Conservation (phyloP, 2,888 invertebrate species). For the Meganola albula region DNA sequence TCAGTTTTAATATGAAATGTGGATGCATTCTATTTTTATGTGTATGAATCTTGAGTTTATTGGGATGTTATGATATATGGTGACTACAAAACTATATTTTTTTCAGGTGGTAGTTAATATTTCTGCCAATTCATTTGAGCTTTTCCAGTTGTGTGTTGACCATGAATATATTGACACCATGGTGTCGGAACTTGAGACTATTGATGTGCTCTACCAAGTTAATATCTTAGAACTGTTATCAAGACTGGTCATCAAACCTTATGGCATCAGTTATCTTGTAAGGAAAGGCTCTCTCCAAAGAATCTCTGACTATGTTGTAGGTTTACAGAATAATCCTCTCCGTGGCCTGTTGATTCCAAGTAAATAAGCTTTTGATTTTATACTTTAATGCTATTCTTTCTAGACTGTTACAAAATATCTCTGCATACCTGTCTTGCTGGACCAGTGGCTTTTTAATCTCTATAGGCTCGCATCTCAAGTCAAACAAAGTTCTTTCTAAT, state of each 20-base stretch:
- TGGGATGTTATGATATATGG: no score
- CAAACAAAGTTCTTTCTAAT: no score
- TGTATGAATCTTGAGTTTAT: no score
- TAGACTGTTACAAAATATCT: no score
- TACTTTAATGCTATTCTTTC: no score
- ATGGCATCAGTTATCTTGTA: constrained; percentile 86
- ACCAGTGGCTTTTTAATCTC: no score
- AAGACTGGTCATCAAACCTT: constrained; percentile 81
- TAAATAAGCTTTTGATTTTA: no score
- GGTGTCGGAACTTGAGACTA: constrained; percentile 80
- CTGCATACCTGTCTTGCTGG: no score
- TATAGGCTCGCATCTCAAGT: no score
- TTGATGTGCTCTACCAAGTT: constrained; percentile 87
- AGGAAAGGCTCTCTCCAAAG: constrained; percentile 80
- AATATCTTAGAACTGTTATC: constrained; percentile 89
- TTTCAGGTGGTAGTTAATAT: constrained; percentile 81
- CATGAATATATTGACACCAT: constrained; percentile 82
- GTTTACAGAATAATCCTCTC: constrained; percentile 79
- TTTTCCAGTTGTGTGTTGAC: constrained; percentile 77
- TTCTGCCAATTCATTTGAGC: constrained; percentile 76
- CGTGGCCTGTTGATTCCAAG: constrained; percentile 83
- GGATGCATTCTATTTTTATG: no score
- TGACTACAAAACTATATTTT: no score
- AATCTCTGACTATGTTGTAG: constrained; percentile 79
- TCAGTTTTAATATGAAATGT: no score